phyloP scores from a whole-genome alignment of 2,113 vertebrate species.

The Anguilla japonica region DNA sequence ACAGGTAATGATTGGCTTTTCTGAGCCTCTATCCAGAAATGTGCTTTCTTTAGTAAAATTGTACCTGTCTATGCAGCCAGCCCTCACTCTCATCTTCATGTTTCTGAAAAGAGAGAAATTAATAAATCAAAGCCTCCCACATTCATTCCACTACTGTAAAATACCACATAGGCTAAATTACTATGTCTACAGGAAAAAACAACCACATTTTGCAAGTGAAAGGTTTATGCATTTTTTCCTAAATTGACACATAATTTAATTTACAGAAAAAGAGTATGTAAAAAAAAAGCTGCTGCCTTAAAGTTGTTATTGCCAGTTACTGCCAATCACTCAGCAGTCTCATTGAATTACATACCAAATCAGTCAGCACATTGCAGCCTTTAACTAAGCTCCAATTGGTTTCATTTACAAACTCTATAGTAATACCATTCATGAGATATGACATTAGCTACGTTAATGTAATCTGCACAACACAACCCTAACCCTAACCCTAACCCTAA shows the following conservation, averaged over 20 bases:
- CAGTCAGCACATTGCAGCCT: background rate
- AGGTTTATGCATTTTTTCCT: background rate
- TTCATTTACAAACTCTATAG: background rate
- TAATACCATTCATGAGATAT: background rate
- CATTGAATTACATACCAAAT: background rate
- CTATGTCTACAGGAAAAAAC: background rate
- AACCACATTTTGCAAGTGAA: background rate
- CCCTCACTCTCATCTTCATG: conserved; percentile 94
- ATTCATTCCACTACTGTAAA: background rate
- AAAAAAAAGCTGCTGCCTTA: background rate
- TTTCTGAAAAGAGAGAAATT: conserved; percentile 78
- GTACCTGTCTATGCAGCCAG: conserved; percentile 96
- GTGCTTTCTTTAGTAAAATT: background rate
- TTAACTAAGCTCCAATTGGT: background rate
- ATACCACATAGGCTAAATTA: background rate
- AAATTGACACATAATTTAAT: background rate
- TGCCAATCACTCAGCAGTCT: background rate
- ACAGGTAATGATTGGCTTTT: too few relatives aligned
- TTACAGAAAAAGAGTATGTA: background rate
- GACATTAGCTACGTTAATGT: conserved; percentile 3
- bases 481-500: too few relatives aligned
- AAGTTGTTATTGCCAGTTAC: background rate
- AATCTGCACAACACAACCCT: too few relatives aligned
- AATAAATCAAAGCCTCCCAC: background rate
- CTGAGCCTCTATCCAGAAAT: too few relatives aligned